These are phyloP conservation scores for Bathynomus jamesi DNA, from an alignment of 1,140 invertebrate species.

Conservation along the genomic window DNA sequence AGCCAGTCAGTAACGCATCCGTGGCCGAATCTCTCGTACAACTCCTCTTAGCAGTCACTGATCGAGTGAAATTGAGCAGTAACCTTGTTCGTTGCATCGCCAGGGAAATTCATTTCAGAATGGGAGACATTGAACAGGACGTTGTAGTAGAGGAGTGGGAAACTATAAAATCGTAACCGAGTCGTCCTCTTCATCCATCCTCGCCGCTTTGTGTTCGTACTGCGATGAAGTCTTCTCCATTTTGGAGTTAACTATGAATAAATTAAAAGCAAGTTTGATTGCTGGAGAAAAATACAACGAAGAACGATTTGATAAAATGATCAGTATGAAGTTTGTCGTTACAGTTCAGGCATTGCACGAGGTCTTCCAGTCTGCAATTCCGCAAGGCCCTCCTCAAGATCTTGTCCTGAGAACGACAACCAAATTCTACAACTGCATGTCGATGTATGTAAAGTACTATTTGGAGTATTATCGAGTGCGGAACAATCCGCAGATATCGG, in stretches of 20 bases:
- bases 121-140: constrained; percentile 46
- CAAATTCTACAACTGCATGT: constrained; percentile 42
- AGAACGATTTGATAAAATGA: constrained; percentile 41
- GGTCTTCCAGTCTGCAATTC: constrained; percentile 44
- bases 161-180: constrained; percentile 41
- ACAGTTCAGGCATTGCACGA: constrained; percentile 44
- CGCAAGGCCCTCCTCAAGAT: constrained; percentile 41
- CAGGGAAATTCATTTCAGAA: constrained; percentile 44
- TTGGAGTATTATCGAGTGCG: constrained; percentile 20
- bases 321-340: constrained; percentile 41
- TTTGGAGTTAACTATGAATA: constrained; percentile 21
- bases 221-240: constrained; percentile 17
- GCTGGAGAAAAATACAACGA: constrained; percentile 16
- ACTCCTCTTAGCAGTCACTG: constrained; percentile 40
- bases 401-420: constrained; percentile 42
- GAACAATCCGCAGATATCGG: constrained; percentile 39
- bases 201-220: constrained; percentile 11
- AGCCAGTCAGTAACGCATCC: constrained; percentile 40
- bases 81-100: constrained; percentile 41
- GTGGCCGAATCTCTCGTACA: constrained; percentile 42
- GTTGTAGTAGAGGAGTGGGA: constrained; percentile 39
- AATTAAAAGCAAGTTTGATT: constrained; percentile 23
- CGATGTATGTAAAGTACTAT: constrained; percentile 41
- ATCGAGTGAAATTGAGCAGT: constrained; percentile 40
- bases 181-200: constrained; percentile 37